Evolutionary conservation across 2,797 vertebrate genomes (phyloP).

Genomic region (Pampus argenteus): DNA sequence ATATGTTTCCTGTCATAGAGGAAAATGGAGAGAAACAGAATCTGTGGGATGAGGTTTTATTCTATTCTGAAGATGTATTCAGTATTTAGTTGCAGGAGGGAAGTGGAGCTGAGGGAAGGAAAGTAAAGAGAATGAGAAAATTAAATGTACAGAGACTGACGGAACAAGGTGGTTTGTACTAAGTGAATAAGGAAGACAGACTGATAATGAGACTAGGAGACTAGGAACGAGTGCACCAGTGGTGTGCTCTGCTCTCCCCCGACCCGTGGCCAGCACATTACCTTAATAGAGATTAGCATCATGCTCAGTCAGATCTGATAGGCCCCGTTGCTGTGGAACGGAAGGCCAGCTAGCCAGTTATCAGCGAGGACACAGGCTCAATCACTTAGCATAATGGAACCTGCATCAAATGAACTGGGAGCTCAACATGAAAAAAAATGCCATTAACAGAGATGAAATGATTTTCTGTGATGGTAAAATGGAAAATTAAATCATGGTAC

Average conservation of each 20-base stretch:
- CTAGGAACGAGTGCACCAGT: conserved; percentile 3
- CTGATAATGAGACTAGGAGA: conserved; percentile 28
- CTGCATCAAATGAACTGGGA: conserved; percentile 73
- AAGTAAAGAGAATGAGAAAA: conserved; percentile 7
- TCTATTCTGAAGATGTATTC: conserved; percentile 55
- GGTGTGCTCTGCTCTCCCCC: conserved; percentile 37
- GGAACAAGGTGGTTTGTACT: conserved; percentile 23
- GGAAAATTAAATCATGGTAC: conserved; percentile 69
- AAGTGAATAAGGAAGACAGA: conserved; percentile 36
- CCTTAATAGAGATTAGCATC: conserved; percentile 81
- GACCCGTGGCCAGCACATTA: conserved; percentile 70
- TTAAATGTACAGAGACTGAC: conserved; percentile 16
- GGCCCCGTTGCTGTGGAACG: conserved; percentile 56
- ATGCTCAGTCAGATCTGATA: conserved; percentile 81
- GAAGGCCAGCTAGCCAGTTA: conserved; percentile 77
- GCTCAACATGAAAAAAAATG: conserved; percentile 62
- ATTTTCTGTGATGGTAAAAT: conserved; percentile 61
- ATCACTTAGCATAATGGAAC: conserved; percentile 81
- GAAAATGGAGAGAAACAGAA: conserved; percentile 48
- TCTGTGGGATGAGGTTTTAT: conserved; percentile 52
- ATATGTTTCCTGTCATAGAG: conserved; percentile 65
- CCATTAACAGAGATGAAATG: conserved; percentile 67
- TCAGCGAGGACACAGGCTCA: conserved; percentile 73
- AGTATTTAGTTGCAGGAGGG: conserved; percentile 27
- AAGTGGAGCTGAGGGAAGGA: not conserved